phyloP scores from a whole-genome alignment of 2,113 vertebrate species.

The Chaetops frenatus region DNA sequence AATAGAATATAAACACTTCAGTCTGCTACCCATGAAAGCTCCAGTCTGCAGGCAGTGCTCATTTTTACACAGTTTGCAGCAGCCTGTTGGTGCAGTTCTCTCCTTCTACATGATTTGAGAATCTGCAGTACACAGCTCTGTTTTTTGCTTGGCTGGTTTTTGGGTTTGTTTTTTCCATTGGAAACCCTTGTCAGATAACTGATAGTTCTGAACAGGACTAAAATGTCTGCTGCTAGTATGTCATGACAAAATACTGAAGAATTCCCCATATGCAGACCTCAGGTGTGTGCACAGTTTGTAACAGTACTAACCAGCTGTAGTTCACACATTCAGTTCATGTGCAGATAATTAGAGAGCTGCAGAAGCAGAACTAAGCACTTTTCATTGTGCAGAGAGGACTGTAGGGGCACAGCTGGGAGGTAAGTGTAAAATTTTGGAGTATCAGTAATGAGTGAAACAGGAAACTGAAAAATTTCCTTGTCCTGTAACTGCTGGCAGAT shows the following conservation, averaged over 20 bases:
- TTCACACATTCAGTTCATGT: not conserved
- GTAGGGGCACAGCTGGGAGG: not conserved
- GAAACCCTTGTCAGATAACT: not conserved
- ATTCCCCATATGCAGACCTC: not conserved
- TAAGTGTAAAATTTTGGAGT: not conserved
- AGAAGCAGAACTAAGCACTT: not conserved
- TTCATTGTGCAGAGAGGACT: not conserved
- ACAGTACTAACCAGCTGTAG: not conserved
- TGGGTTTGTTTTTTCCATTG: not conserved
- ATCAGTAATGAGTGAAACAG: not conserved
- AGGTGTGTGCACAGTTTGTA: not conserved
- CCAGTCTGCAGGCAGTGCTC: accelerated
- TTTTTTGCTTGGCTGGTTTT: not conserved
- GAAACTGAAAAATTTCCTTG: not conserved
- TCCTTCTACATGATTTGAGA: not conserved
- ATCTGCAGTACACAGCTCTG: not conserved
- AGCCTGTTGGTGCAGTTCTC: not conserved
- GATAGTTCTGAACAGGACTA: not conserved
- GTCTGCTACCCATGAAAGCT: not conserved
- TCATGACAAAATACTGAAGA: not conserved
- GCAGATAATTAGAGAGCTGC: not conserved
- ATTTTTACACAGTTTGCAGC: not conserved
- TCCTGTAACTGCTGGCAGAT: not conserved
- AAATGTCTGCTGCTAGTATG: not conserved
- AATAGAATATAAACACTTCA: not conserved